Conservation (phyloP, 2,888 invertebrate species). For the Drosophila merina region DNA sequence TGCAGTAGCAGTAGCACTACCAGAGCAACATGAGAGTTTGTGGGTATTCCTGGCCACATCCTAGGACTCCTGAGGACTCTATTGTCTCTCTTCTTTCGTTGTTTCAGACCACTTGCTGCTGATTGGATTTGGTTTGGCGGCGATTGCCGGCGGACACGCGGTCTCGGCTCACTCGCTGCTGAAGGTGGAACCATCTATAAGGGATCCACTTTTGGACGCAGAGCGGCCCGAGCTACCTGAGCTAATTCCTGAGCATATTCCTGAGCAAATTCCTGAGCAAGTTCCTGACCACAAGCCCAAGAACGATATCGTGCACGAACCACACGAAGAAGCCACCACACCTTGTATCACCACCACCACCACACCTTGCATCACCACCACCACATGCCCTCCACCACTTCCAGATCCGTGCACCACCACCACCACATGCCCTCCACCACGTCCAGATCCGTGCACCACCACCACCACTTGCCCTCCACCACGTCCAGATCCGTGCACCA, state of each 20-base stretch:
- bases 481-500: too few relatives aligned
- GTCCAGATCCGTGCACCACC: conserved; percentile 13
- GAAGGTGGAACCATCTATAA: neutral
- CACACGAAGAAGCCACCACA: neutral
- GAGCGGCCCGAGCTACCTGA: neutral
- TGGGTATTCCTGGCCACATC: conserved; percentile 19
- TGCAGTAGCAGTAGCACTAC: conserved; percentile 23
- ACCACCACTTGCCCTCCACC: conserved; percentile 7
- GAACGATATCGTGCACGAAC: neutral
- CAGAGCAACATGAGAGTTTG: conserved; percentile 50
- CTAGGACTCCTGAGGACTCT: neutral
- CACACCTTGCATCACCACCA: neutral
- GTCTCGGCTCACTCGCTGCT: conserved; percentile 12
- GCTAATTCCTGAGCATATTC: neutral
- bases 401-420: conserved; percentile 4
- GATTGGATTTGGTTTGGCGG: conserved; percentile 33
- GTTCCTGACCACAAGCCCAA: neutral
- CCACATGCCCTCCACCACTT: conserved; percentile 12
- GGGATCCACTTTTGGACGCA: too few relatives aligned
- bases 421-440: conserved; percentile 3
- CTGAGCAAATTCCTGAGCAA: neutral
- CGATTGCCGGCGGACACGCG: conserved; percentile 29
- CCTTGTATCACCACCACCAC: neutral
- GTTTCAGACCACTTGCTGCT: conserved; percentile 47
- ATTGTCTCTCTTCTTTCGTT: too few relatives aligned